Conservation (phyloP, 2,888 invertebrate species). For the Volucella inanis region DNA sequence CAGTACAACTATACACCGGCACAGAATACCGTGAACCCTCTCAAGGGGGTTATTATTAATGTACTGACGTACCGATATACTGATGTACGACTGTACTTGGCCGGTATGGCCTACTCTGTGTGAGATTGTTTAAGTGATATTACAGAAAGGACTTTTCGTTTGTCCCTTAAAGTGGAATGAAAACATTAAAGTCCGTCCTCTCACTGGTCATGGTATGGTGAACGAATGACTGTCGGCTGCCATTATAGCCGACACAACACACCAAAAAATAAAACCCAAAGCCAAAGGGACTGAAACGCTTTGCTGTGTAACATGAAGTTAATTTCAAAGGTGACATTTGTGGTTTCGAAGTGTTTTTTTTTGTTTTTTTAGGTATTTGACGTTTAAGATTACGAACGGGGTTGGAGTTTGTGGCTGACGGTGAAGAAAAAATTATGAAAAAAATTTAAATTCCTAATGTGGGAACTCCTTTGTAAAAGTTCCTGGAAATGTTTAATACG, state of each 20-base stretch:
- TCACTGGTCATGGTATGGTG: constrained; percentile 46
- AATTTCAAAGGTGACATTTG: constrained; percentile 70
- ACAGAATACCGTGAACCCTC: constrained; percentile 12
- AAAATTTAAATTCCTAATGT: not conserved
- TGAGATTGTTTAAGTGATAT: constrained; percentile 36
- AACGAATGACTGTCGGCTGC: not conserved
- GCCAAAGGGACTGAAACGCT: constrained; percentile 11
- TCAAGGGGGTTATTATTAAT: constrained; percentile 59
- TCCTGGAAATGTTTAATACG: not conserved
- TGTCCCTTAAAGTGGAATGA: constrained; percentile 62
- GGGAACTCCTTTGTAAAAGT: not conserved
- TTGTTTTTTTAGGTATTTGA: constrained; percentile 13
- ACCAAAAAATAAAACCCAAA: constrained; percentile 5
- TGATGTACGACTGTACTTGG: constrained; percentile 1
- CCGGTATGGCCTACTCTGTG: constrained; percentile 4
- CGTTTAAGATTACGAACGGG: constrained; percentile 5
- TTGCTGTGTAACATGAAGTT: constrained; percentile 44
- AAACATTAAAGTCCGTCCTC: constrained; percentile 55
- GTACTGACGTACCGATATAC: constrained; percentile 40
- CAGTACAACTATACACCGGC: not conserved
- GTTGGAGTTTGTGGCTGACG: constrained; percentile 42
- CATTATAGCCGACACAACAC: not conserved
- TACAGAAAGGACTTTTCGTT: constrained; percentile 35
- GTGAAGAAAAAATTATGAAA: constrained; percentile 3
- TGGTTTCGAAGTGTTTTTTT: constrained; percentile 56